These are phyloP conservation scores for Pangasianodon gigas DNA, from an alignment of 2,113 vertebrate genomes.

Conservation along the genomic window DNA sequence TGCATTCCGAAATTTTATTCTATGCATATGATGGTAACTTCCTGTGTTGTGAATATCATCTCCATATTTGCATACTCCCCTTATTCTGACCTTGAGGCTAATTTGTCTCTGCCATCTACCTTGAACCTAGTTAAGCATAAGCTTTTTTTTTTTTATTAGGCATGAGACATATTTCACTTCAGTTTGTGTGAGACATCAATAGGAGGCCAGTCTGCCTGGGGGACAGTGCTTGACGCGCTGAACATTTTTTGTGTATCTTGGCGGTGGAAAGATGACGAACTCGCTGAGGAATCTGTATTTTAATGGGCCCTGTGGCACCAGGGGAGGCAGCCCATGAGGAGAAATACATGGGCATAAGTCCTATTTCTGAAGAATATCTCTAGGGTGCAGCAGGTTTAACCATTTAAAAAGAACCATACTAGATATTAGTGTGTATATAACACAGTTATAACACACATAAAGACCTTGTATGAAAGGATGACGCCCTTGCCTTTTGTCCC, in stretches of 20 bases:
- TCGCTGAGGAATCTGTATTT: slow-evolving; percentile 51
- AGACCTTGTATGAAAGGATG: background rate
- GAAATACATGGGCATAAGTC: slow-evolving; percentile 12
- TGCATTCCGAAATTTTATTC: background rate
- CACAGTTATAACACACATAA: background rate
- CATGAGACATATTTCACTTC: slow-evolving; percentile 32
- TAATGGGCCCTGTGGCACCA: slow-evolving; percentile 49
- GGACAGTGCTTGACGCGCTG: slow-evolving; percentile 40
- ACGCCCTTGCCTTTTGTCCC: background rate
- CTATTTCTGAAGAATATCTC: slow-evolving; percentile 4
- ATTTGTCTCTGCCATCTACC: slow-evolving; percentile 39
- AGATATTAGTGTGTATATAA: background rate
- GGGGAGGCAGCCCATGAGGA: slow-evolving; percentile 28
- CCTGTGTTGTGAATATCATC: background rate
- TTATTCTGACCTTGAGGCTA: slow-evolving; percentile 25
- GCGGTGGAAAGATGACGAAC: slow-evolving; percentile 32
- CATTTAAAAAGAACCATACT: background rate
- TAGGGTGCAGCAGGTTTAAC: background rate
- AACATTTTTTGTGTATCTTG: slow-evolving; percentile 47
- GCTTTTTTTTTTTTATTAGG: slow-evolving; percentile 32
- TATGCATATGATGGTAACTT: background rate
- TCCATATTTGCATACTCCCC: slow-evolving; percentile 11
- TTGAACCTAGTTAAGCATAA: slow-evolving; percentile 43
- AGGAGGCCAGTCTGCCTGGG: slow-evolving; percentile 28
- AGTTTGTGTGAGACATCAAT: slow-evolving; percentile 37